Evolutionary conservation across 2,888 invertebrate genomes (phyloP).

Genomic region (Microplitis deprimator): DNA sequence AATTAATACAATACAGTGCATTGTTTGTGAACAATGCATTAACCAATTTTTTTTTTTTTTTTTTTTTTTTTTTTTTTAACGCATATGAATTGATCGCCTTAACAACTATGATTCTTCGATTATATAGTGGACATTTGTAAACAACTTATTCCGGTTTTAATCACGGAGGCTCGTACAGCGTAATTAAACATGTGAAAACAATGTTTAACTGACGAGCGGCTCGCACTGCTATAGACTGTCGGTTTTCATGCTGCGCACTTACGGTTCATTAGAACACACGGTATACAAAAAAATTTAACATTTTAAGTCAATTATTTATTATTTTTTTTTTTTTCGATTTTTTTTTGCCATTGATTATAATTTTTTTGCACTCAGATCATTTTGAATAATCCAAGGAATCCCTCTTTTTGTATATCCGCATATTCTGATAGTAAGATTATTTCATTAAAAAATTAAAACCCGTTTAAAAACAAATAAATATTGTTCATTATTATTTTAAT

Average conservation of each 20-base stretch:
- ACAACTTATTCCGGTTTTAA: slow-evolving; percentile 73
- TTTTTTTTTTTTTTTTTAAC: background rate
- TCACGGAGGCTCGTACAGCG: slow-evolving; percentile 70
- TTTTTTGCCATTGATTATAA: too few relatives aligned
- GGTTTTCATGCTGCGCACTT: slow-evolving; percentile 71
- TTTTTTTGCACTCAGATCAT: slow-evolving; percentile 22
- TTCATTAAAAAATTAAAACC: slow-evolving; percentile 72
- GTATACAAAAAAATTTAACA: slow-evolving; percentile 29
- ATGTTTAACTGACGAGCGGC: slow-evolving; percentile 66
- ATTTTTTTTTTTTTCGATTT: too few relatives aligned
- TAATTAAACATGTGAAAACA: slow-evolving; percentile 66
- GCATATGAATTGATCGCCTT: slow-evolving; percentile 62
- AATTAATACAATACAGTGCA: too few relatives aligned
- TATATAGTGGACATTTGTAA: slow-evolving; percentile 71
- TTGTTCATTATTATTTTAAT: slow-evolving; percentile 58
- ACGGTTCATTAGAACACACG: slow-evolving; percentile 57
- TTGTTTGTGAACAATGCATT: too few relatives aligned
- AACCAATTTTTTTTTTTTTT: background rate
- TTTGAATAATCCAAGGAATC: slow-evolving; percentile 46
- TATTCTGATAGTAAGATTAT: slow-evolving; percentile 67
- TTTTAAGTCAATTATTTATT: too few relatives aligned
- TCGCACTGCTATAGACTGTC: slow-evolving; percentile 72
- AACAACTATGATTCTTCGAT: slow-evolving; percentile 69
- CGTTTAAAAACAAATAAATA: slow-evolving; percentile 68
- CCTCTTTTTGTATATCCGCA: slow-evolving; percentile 59